Evolutionary conservation across 92 coral and sea anemone genomes (phyloP).

Genomic region (Pocillopora meandrina): DNA sequence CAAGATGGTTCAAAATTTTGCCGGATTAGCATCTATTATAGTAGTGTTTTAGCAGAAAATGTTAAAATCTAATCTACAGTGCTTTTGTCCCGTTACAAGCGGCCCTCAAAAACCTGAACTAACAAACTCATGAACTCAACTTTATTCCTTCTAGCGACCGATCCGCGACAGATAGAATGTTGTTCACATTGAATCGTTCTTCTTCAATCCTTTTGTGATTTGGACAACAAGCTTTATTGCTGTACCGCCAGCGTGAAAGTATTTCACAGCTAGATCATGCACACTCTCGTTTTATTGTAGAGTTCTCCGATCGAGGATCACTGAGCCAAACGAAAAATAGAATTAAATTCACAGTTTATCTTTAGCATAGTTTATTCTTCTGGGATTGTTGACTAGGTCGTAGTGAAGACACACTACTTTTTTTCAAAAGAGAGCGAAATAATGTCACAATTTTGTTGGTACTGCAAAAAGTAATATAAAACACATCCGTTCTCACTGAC

Average conservation of each 20-base stretch:
- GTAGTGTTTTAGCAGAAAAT: background rate
- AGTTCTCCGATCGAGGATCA: background rate
- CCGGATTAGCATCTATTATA: background rate
- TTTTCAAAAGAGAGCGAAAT: background rate
- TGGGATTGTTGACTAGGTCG: background rate
- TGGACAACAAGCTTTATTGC: background rate
- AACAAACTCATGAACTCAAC: conserved; percentile 3
- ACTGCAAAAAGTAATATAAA: background rate
- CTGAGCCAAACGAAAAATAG: background rate
- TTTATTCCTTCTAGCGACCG: background rate
- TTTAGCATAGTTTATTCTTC: background rate
- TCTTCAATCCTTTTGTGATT: background rate
- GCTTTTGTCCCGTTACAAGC: background rate
- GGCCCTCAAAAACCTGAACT: conserved; percentile 9
- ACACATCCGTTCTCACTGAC: background rate
- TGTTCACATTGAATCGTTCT: background rate
- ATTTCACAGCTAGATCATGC: background rate
- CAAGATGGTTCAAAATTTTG: background rate
- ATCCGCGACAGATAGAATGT: background rate
- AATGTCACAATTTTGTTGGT: background rate
- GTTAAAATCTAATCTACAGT: background rate
- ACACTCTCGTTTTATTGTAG: background rate
- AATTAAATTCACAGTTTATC: background rate
- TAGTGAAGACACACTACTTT: background rate
- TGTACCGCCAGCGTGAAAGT: background rate